phyloP scores from a whole-genome alignment of 2,113 vertebrate species.

The Anas platyrhynchos region DNA sequence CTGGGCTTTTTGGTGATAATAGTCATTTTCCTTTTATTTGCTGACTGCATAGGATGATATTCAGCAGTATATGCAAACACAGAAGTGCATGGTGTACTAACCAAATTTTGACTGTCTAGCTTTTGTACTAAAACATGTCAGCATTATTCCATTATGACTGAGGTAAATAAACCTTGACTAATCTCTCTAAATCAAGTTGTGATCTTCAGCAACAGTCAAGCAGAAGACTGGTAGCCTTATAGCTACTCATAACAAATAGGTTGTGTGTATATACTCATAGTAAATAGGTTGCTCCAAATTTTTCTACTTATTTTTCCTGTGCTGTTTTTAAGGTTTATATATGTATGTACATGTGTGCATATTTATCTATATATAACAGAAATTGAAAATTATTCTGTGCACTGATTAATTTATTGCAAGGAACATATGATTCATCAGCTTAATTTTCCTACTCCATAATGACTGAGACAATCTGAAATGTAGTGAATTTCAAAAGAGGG shows the following conservation, averaged over 20 bases:
- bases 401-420: not conserved
- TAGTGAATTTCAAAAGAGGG: not conserved
- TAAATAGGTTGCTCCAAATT: not conserved
- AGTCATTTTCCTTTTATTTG: not conserved
- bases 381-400: not conserved
- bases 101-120: not conserved
- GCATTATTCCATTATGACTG: not conserved
- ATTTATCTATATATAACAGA: not conserved
- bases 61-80: not conserved
- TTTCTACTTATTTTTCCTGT: not conserved
- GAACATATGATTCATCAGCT: not conserved
- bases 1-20: rapidly evolving
- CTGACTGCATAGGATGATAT: not conserved
- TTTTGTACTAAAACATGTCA: not conserved
- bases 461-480: not conserved
- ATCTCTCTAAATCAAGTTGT: not conserved
- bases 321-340: not conserved
- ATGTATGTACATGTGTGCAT: not conserved
- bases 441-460: not conserved
- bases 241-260: not conserved
- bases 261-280: not conserved
- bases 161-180: not conserved
- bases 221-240: not conserved
- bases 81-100: not conserved
- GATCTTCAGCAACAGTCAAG: not conserved